Evolutionary conservation across 1,140 invertebrate species (phyloP).

Genomic region (Dryas iulia): DNA sequence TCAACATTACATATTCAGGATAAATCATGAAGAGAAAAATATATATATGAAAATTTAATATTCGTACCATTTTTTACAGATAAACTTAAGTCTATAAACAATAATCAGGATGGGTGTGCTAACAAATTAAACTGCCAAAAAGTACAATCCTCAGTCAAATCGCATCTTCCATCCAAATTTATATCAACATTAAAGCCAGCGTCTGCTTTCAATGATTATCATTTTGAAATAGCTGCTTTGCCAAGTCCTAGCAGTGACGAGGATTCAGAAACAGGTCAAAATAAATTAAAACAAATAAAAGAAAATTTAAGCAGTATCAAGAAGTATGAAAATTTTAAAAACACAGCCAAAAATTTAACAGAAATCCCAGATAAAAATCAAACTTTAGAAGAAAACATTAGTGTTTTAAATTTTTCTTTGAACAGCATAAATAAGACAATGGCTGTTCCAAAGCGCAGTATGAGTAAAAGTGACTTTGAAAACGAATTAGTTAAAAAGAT

Average conservation of each 20-base stretch:
- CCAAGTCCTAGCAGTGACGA: neutral
- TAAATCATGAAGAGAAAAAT: too few relatives aligned
- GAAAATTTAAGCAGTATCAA: neutral
- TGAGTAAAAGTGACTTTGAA: slow-evolving; percentile 25
- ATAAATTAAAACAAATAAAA: neutral
- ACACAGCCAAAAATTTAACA: neutral
- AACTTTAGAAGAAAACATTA: neutral
- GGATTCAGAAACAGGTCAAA: neutral
- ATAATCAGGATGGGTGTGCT: neutral
- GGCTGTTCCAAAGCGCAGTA: slow-evolving; percentile 46
- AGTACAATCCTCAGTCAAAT: neutral
- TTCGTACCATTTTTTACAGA: too few relatives aligned
- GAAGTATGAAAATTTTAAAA: neutral
- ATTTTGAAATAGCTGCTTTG: slow-evolving; percentile 55
- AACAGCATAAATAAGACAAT: slow-evolving; percentile 6
- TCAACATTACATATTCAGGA: too few relatives aligned
- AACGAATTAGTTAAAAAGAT: slow-evolving; percentile 43
- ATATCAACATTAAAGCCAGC: slow-evolving; percentile 44
- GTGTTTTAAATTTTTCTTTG: neutral
- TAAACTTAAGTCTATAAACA: neutral
- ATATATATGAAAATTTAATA: too few relatives aligned
- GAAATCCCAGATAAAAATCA: neutral
- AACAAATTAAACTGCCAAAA: slow-evolving; percentile 6
- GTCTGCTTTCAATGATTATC: slow-evolving; percentile 55
- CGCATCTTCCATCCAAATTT: slow-evolving; percentile 32